These are phyloP conservation scores for Tetraneura akinire DNA, from an alignment of 1,140 invertebrate species.

Conservation along the genomic window DNA sequence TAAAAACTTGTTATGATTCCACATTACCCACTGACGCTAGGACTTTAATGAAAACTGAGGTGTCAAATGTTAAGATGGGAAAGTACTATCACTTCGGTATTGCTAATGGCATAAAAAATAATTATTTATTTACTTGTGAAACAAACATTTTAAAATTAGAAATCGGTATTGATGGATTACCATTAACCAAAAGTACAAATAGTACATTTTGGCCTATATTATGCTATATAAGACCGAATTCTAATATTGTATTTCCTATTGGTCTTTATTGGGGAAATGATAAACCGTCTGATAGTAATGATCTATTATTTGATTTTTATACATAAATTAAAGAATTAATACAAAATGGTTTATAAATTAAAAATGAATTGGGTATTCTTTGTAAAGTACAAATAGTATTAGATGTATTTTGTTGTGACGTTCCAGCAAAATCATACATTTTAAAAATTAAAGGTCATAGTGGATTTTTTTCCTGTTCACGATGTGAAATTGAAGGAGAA, in stretches of 20 bases:
- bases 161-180: slow-evolving; percentile 54
- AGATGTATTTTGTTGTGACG: background rate
- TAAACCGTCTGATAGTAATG: background rate
- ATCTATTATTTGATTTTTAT: background rate
- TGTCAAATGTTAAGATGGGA: too few relatives aligned
- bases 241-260: background rate
- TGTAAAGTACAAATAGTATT: background rate
- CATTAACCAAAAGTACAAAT: slow-evolving; percentile 55
- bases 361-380: background rate
- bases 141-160: slow-evolving; percentile 53
- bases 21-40: background rate
- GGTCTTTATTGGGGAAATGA: background rate
- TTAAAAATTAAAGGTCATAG: too few relatives aligned
- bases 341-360: background rate
- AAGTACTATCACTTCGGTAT: too few relatives aligned
- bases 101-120: too few relatives aligned
- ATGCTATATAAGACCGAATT: background rate
- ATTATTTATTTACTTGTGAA: too few relatives aligned
- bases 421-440: too few relatives aligned
- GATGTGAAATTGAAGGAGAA: background rate
- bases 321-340: background rate
- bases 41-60: background rate
- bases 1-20: background rate
- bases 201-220: slow-evolving; percentile 56
- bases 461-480: too few relatives aligned